Evolutionary conservation across 2,113 vertebrate species (phyloP), one percentile per base, ranked within the genome.

Genomic region (Podarcis raffonei): DNA sequence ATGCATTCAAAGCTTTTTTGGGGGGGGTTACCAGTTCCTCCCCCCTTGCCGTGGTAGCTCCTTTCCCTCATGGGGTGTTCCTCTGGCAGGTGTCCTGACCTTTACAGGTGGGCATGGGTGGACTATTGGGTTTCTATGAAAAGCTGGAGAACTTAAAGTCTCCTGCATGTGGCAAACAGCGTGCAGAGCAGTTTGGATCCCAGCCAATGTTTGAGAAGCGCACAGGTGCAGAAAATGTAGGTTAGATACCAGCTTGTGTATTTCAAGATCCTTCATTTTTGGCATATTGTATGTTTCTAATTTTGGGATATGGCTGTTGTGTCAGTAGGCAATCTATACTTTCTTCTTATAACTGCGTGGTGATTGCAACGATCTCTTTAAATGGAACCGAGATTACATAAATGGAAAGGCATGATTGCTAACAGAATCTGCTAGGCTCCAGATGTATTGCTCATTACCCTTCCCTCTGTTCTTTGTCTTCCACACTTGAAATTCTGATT

Each of bases 381-480:
- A 83, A 48, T 30, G 22, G 80, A 80, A 66, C 16, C 3, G 57
- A 57, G 65, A 53, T 25, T 30, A 32, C 22, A 62, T 12, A n/a
- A 68, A 86, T 0, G 6, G 39, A 69, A 6, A 32, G 16, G 20
- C 30, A 9, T 71, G 76, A 75, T 30, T 82, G 35, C 25, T 42
- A 6, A 57, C 32, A 42, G 80, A 20, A 8, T 62, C 35, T 82
- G 9, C 37, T 35, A 22, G 27, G 4, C 42, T 71, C 48, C 32
- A 68, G n/a, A 74, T 42, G 11, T 23, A 32, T 48, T 1, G 69
- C 0, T 0, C 72, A 81, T 0, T 78, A 27, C 48, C 0, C 7
- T 39, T 42, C 83, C 35, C 72, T 11, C 76, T 8, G 3, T 76
- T 87, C 37, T 42, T 37, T 48, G 15, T 30, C 25, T 18, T 9